Evolutionary conservation across 35 echinoderm and acorn worm genomes (phyloP).

Genomic region (Stichopus chloronotus): DNA sequence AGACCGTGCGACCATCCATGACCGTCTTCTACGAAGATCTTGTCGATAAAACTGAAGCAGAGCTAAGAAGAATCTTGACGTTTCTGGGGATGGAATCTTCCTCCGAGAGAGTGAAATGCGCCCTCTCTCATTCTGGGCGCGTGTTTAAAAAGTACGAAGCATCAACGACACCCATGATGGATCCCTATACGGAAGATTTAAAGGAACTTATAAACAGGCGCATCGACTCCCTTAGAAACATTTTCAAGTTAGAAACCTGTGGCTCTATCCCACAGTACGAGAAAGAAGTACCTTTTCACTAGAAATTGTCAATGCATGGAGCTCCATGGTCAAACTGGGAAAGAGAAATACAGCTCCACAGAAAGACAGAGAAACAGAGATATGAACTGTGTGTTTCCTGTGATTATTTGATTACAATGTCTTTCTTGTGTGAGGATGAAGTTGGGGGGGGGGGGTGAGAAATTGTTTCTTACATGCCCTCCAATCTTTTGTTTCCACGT

Average conservation of each 20-base stretch:
- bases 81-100: not conserved
- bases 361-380: too few species aligned
- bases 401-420: too few species aligned
- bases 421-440: too few species aligned
- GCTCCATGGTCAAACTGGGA: too few species aligned
- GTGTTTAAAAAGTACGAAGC: not conserved
- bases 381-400: too few species aligned
- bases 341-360: too few species aligned
- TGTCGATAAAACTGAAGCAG: not conserved
- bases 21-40: conserved; percentile 16
- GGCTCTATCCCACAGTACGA: not conserved
- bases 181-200: not conserved
- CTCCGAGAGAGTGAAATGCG: not conserved
- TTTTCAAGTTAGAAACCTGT: not conserved
- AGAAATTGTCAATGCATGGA: too few species aligned
- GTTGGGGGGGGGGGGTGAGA: too few species aligned
- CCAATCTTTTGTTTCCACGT: too few species aligned
- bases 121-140: not conserved
- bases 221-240: not conserved
- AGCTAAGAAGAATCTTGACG: not conserved
- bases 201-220: not conserved
- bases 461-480: too few species aligned
- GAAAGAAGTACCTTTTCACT: too few species aligned
- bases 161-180: not conserved
- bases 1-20: not conserved